Percentiles rank a stretch among this genome's conserved stretches.
Evolutionary conservation across 2,888 invertebrate genomes (phyloP).

Genomic region (Drosophila longiperda): DNA sequence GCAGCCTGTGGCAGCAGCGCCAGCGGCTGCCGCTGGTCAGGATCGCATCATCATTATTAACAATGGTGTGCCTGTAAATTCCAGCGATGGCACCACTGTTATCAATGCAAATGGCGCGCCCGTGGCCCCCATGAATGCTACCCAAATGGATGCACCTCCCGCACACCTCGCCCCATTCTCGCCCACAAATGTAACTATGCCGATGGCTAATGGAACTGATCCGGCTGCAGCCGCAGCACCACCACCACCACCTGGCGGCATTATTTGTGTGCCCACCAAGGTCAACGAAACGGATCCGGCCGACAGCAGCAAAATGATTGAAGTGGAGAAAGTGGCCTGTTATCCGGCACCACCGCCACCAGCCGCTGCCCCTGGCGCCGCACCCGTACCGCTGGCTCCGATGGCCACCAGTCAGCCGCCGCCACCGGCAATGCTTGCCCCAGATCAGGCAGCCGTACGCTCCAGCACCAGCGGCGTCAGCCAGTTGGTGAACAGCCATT

Average conservation of each 20-base stretch:
- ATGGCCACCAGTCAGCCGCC: conserved; percentile 64
- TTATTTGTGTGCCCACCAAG: conserved; percentile 83
- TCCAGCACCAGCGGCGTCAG: conserved; percentile 38
- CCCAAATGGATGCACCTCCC: conserved; percentile 52
- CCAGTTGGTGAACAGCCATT: not conserved
- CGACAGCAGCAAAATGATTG: conserved; percentile 80
- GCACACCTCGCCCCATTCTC: conserved; percentile 58
- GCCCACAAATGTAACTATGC: conserved; percentile 50
- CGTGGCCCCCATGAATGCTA: conserved; percentile 40
- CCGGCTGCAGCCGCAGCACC: conserved; percentile 39
- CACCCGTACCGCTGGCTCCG: conserved; percentile 64
- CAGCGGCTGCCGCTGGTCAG: conserved; percentile 69
- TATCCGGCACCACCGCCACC: conserved; percentile 81
- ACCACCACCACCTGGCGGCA: conserved; percentile 75
- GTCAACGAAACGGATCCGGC: conserved; percentile 84
- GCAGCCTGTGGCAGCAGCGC: conserved; percentile 66
- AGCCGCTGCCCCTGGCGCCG: conserved; percentile 63
- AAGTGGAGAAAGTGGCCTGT: conserved; percentile 83
- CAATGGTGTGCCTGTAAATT: conserved; percentile 80
- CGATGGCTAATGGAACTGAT: conserved; percentile 53
- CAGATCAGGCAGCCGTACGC: conserved; percentile 72
- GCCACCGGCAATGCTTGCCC: conserved; percentile 53
- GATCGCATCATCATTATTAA: conserved; percentile 84
- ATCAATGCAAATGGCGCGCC: conserved; percentile 73
- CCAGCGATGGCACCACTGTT: conserved; percentile 67